Evolutionary conservation across 2,113 vertebrate species (phyloP), one percentile per base, ranked within the genome.

Genomic region (Progne subis): DNA sequence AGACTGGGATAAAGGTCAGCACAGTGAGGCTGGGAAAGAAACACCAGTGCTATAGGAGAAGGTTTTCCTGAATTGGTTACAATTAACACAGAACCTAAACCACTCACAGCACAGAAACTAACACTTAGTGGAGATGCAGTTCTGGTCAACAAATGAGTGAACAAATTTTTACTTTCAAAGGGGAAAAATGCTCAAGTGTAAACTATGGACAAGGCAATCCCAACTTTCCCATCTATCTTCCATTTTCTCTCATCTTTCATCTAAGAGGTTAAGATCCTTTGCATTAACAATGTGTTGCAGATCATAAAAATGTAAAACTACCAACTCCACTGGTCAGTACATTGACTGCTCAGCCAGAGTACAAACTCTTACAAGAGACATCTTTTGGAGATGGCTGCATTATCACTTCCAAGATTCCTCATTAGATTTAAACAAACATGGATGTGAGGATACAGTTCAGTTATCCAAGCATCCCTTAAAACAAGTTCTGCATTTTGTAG

Each of bases 31-130:
- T 41, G 26, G 13, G n/a, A 49, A n/a, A 69, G 57, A 23, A 64
- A 69, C 0, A 0, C 16, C 64, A 56, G 18, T 9, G 12, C 59
- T 60, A 3, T 5, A 32, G 52, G 53, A 52, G 44, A 28, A 69
- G 19, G 31, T 5, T 41, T 23, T 78, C 49, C 37, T 78, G 47
- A 61, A 32, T 2, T 11, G 19, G 12, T n/a, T 43, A 70, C 2
- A 3, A 8, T 24, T 32, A 57, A 43, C 17, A 60, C 24, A 74
- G 50, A 83, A 56, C 34, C n/a, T 20, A 56, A 91, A 68, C 11
- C 29, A 46, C 64, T 29, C 34, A 39, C 34, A 80, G 26, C 59
- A 71, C 32, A 72, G 46, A 67, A 79, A 57, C 14, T 26, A 52
- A 67, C 25, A 26, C 17, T 49, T 17, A 37, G n/a, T 25, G 41